Percentiles rank a stretch among this genome's conserved stretches.
Evolutionary conservation across 2,888 invertebrate genomes (phyloP).

Genomic region (Oscheius sp.): DNA sequence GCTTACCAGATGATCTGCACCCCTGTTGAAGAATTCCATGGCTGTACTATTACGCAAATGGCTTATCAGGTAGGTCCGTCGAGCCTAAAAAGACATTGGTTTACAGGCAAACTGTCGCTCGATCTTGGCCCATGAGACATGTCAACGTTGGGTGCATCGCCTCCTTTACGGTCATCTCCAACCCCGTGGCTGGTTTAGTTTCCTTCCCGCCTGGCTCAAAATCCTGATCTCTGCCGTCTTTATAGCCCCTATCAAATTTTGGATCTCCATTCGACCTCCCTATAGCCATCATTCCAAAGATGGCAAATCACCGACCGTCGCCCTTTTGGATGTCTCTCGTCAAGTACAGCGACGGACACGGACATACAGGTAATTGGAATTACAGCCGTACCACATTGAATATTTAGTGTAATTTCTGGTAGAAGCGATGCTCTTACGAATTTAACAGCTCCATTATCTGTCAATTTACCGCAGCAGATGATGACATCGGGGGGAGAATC

Average conservation of each 20-base stretch:
- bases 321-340: constrained; percentile 61
- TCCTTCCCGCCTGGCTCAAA: constrained; percentile 66
- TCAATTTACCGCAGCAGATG: constrained; percentile 30
- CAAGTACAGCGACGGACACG: constrained; percentile 55
- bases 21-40: constrained; percentile 57
- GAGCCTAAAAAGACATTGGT: not conserved
- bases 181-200: constrained; percentile 43
- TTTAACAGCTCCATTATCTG: constrained; percentile 51
- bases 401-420: constrained; percentile 55
- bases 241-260: constrained; percentile 61
- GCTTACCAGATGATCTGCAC: constrained; percentile 67
- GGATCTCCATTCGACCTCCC: constrained; percentile 61
- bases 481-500: constrained; percentile 44
- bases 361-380: constrained; percentile 50
- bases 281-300: constrained; percentile 37
- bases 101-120: constrained; percentile 73
- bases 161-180: constrained; percentile 73
- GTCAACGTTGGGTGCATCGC: constrained; percentile 76
- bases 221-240: constrained; percentile 63
- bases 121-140: constrained; percentile 76
- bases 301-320: constrained; percentile 62
- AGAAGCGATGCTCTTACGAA: constrained; percentile 55
- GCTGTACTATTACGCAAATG: constrained; percentile 62
- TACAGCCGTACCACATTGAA: not conserved
- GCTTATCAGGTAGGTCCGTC: constrained; percentile 67